Conservation (phyloP, 2,888 invertebrate species). For the Agrochola circellaris region DNA sequence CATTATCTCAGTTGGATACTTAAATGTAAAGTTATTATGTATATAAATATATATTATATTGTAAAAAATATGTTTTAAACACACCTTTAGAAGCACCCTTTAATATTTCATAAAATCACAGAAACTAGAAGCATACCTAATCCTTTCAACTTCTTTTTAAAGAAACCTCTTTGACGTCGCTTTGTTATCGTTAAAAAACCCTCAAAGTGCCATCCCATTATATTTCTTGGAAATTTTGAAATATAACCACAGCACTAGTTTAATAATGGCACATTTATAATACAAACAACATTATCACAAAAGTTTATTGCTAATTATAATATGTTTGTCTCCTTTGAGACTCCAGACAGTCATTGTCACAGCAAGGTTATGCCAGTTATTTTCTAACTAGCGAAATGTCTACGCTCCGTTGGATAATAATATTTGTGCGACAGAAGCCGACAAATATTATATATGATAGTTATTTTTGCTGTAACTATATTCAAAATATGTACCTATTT, state of each 20-base stretch:
- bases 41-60: no score
- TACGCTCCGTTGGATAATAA: slow-evolving; percentile 24
- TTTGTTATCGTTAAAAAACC: not conserved
- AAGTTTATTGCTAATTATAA: slow-evolving; percentile 58
- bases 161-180: not conserved
- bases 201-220: not conserved
- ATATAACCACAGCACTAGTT: slow-evolving; percentile 25
- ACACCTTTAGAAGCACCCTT: not conserved
- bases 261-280: slow-evolving; percentile 36
- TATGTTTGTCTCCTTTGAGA: slow-evolving; percentile 57
- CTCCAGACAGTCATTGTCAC: slow-evolving; percentile 60
- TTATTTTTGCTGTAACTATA: slow-evolving; percentile 27
- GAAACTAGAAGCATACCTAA: not conserved
- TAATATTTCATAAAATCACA: not conserved
- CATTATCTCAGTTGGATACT: not conserved
- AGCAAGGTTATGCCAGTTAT: slow-evolving; percentile 52
- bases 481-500: not conserved
- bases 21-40: not conserved
- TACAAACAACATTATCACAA: slow-evolving; percentile 36
- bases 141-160: slow-evolving; percentile 5
- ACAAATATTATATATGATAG: slow-evolving; percentile 22
- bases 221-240: slow-evolving; percentile 15
- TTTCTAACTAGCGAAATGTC: slow-evolving; percentile 32
- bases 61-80: not conserved
- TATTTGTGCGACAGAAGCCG: slow-evolving; percentile 25